Evolutionary conservation across 1,140 invertebrate genomes (phyloP).

Genomic region (Mamestra configurata): DNA sequence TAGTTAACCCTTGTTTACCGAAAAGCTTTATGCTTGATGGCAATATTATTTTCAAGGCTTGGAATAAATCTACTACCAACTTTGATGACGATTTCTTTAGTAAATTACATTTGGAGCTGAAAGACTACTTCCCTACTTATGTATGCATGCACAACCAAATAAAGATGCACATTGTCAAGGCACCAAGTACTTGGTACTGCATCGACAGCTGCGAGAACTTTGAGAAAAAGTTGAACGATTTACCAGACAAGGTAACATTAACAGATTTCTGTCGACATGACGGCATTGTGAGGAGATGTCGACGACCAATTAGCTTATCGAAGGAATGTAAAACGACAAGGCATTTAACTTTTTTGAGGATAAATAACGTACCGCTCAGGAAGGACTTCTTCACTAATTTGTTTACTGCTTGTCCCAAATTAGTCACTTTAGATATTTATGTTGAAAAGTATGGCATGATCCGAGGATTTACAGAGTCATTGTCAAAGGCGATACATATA

Average conservation of each 20-base stretch:
- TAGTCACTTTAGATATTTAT: slow-evolving; percentile 56
- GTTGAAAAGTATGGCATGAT: slow-evolving; percentile 49
- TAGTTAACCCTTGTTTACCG: slow-evolving; percentile 50
- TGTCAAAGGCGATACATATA: slow-evolving; percentile 51
- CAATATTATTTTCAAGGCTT: slow-evolving; percentile 60
- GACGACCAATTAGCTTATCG: slow-evolving; percentile 48
- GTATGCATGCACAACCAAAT: slow-evolving; percentile 56
- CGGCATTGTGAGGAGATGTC: slow-evolving; percentile 43
- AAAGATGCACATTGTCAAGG: slow-evolving; percentile 51
- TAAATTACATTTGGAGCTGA: slow-evolving; percentile 47
- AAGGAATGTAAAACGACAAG: slow-evolving; percentile 33
- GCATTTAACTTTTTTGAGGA: slow-evolving; percentile 53
- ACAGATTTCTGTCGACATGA: slow-evolving; percentile 58
- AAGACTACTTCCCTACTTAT: slow-evolving; percentile 59
- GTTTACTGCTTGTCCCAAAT: slow-evolving; percentile 51
- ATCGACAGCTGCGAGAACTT: slow-evolving; percentile 57
- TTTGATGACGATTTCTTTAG: slow-evolving; percentile 56
- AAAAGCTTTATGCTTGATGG: slow-evolving; percentile 57
- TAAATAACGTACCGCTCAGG: slow-evolving; percentile 56
- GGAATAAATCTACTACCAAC: slow-evolving; percentile 52
- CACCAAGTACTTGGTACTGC: slow-evolving; percentile 55
- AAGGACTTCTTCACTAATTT: slow-evolving; percentile 54
- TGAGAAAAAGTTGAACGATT: slow-evolving; percentile 37
- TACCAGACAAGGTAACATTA: slow-evolving; percentile 56
- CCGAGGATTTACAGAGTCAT: slow-evolving; percentile 33